Evolutionary conservation across 2,113 vertebrate genomes (phyloP).

Genomic region (Glaucomys volans): DNA sequence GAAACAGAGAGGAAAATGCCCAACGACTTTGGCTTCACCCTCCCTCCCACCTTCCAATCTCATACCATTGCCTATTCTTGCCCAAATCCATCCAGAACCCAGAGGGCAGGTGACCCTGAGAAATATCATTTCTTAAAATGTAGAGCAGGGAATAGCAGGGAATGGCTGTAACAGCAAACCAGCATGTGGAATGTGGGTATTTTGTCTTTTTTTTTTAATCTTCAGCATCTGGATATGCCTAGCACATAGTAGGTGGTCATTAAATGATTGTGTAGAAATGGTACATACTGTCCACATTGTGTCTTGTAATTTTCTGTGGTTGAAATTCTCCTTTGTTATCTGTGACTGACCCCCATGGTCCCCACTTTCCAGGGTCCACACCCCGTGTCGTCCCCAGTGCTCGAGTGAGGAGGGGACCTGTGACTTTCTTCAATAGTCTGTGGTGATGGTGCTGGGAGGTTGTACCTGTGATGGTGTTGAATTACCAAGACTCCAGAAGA

Average conservation of each 20-base stretch:
- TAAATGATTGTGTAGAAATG: background rate
- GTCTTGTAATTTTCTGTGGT: background rate
- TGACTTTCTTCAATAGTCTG: background rate
- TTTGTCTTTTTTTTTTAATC: background rate
- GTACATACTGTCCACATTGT: background rate
- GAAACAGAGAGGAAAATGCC: background rate
- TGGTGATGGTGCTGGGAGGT: background rate
- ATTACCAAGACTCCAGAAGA: background rate
- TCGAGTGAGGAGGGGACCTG: no score
- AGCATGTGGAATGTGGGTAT: background rate
- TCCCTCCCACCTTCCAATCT: background rate
- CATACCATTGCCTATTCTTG: background rate
- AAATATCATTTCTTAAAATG: accelerated
- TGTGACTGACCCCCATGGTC: background rate
- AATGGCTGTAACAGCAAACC: background rate
- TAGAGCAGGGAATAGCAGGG: background rate
- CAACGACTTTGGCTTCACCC: background rate
- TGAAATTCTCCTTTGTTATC: background rate
- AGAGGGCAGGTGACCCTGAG: background rate
- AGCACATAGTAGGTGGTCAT: background rate
- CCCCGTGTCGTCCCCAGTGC: background rate
- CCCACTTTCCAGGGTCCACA: background rate
- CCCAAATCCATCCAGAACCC: background rate
- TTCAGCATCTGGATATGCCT: background rate
- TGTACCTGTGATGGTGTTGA: background rate